Conservation (phyloP, 2,113 vertebrate genomes). For the Rhinopomastus cyanomelas region DNA sequence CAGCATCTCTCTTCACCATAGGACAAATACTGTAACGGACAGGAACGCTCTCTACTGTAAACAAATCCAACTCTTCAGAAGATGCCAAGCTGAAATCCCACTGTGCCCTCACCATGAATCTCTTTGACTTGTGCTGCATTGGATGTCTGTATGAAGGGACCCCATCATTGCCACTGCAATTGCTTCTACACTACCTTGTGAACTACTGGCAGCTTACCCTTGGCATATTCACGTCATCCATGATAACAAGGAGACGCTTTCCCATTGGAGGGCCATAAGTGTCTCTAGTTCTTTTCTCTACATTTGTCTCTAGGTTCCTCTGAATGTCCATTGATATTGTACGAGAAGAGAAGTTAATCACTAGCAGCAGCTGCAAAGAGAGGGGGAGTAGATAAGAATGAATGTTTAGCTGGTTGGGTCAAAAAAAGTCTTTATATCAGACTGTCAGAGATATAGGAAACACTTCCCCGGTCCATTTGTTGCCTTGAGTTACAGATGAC, state of each 20-base stretch:
- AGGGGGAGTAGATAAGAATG: background rate
- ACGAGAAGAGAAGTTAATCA: conserved; percentile 92
- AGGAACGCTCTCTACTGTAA: background rate
- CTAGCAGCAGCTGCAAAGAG: conserved; percentile 81
- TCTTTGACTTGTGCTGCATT: background rate
- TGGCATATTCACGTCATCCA: conserved; percentile 98
- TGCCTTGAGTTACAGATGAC: background rate
- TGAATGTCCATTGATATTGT: conserved; percentile 96
- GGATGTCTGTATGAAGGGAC: background rate
- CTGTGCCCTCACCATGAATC: background rate
- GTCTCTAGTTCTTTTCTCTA: conserved; percentile 93
- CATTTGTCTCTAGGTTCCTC: conserved; percentile 90
- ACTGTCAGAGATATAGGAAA: background rate
- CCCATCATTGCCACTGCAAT: background rate
- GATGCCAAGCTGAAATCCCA: background rate
- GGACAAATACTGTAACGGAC: background rate
- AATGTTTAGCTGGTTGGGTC: background rate
- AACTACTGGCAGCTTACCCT: conserved; percentile 72
- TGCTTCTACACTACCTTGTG: background rate
- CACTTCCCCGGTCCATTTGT: background rate
- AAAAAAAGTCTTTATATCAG: background rate
- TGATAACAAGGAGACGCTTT: conserved; percentile 90
- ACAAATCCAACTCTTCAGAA: background rate
- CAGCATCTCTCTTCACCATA: background rate
- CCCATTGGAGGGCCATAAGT: conserved; percentile 90